These are phyloP conservation scores for Parotocinclus haroldoi DNA, from an alignment of 2,797 vertebrate species.

Conservation along the genomic window DNA sequence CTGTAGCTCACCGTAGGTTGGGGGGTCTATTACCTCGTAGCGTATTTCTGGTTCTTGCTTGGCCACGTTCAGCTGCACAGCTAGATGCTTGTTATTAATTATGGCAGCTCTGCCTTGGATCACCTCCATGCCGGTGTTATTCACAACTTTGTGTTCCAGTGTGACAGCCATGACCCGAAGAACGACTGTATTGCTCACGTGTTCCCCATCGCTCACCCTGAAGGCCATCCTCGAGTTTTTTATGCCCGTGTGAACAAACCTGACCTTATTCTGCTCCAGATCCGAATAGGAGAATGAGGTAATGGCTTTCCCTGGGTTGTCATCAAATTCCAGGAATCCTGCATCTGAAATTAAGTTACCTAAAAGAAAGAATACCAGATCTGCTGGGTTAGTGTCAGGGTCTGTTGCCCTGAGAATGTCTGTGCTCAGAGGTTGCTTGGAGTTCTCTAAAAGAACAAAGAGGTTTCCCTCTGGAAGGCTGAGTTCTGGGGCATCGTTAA, in stretches of 20 bases:
- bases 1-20: constrained; percentile 80
- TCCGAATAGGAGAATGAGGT: constrained; percentile 73
- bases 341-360: constrained; percentile 74
- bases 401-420: constrained; percentile 74
- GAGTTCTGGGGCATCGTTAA: constrained; percentile 83
- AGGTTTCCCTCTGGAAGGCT: constrained; percentile 78
- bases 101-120: constrained; percentile 70
- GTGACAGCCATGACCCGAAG: constrained; percentile 75
- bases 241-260: constrained; percentile 77
- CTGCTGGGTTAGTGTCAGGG: constrained; percentile 73
- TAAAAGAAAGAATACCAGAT: constrained; percentile 76
- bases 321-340: constrained; percentile 79
- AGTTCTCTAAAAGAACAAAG: constrained; percentile 77
- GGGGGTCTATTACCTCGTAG: constrained; percentile 72
- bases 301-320: constrained; percentile 69
- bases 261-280: constrained; percentile 76
- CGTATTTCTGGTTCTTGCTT: constrained; percentile 67
- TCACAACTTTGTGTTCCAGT: constrained; percentile 75
- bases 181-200: constrained; percentile 82
- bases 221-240: constrained; percentile 78
- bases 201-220: constrained; percentile 82
- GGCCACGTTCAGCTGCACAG: constrained; percentile 72
- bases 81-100: constrained; percentile 74
- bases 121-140: constrained; percentile 75
- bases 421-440: constrained; percentile 73